Conservation (phyloP, 2,113 vertebrate species). For the Psilopsiagon aurifrons region DNA sequence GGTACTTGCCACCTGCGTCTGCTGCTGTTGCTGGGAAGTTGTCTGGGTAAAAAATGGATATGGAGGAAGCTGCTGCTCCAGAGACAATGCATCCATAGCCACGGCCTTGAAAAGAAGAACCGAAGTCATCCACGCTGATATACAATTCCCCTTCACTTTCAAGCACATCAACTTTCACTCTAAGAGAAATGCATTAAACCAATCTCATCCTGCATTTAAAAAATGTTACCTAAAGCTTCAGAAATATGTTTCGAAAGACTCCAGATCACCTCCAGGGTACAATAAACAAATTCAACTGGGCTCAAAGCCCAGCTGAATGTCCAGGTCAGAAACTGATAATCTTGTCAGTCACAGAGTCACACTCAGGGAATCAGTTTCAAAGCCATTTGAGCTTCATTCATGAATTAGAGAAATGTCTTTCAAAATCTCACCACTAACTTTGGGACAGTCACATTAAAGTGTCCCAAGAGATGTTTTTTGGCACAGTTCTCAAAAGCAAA, state of each 20-base stretch:
- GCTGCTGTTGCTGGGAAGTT: conserved; percentile 81
- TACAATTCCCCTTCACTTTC: neutral
- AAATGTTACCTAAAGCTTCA: neutral
- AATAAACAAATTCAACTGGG: neutral
- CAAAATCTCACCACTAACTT: neutral
- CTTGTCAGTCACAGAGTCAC: neutral
- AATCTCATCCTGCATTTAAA: neutral
- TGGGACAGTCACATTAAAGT: rapidly evolving
- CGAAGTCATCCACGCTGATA: neutral
- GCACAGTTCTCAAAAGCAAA: rapidly evolving
- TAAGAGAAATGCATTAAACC: neutral
- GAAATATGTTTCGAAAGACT: neutral
- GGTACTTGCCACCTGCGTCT: conserved; percentile 82
- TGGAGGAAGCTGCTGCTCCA: conserved; percentile 95
- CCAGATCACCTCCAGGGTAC: rapidly evolving
- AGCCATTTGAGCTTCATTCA: neutral
- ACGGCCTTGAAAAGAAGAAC: conserved; percentile 73
- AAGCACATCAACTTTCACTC: no score
- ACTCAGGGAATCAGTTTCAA: rapidly evolving
- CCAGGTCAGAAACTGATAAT: neutral
- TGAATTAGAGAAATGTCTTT: neutral
- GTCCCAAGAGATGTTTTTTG: neutral
- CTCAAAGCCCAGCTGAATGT: neutral
- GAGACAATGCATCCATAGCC: conserved; percentile 85
- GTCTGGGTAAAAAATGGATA: conserved; percentile 90